Percentiles rank a stretch among this genome's conserved stretches.
Evolutionary conservation across 2,113 vertebrate genomes (phyloP).

Genomic region (Macrotus californicus): DNA sequence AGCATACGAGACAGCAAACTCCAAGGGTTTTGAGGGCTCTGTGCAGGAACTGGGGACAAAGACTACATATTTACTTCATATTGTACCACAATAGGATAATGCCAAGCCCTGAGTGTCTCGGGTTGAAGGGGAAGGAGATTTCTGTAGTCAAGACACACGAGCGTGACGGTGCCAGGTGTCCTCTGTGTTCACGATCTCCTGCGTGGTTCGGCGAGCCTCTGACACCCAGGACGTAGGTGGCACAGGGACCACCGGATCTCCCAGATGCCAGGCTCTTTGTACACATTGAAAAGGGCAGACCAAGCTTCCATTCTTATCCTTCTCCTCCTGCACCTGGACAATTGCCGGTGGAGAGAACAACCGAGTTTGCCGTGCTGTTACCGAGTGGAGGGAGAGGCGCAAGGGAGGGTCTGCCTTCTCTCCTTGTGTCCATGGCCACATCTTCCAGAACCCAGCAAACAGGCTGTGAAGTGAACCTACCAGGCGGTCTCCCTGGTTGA

Average conservation of each 20-base stretch:
- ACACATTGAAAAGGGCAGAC: not conserved
- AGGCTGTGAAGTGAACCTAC: not conserved
- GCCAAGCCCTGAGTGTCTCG: not conserved
- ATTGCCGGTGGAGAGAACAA: not conserved
- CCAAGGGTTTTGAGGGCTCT: not conserved
- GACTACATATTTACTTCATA: not conserved
- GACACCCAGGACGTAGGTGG: not conserved
- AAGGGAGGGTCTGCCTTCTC: not conserved
- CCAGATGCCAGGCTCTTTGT: not conserved
- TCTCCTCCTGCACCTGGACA: not conserved
- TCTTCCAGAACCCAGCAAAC: not conserved
- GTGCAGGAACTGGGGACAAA: not conserved
- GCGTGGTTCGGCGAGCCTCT: not conserved
- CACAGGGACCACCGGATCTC: not conserved
- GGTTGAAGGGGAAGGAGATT: not conserved
- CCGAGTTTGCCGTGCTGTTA: not conserved
- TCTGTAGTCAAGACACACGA: not conserved
- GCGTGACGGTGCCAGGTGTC: not conserved
- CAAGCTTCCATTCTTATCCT: not conserved
- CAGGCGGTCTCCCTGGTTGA: not conserved
- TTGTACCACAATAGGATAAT: not conserved
- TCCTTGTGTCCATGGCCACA: not conserved
- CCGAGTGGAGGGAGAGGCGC: too few relatives aligned
- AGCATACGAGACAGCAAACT: not conserved
- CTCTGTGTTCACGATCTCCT: not conserved